Base-by-base conservation (phyloP, 1,140 invertebrate genomes). In the Aradophagus sp. region DNA sequence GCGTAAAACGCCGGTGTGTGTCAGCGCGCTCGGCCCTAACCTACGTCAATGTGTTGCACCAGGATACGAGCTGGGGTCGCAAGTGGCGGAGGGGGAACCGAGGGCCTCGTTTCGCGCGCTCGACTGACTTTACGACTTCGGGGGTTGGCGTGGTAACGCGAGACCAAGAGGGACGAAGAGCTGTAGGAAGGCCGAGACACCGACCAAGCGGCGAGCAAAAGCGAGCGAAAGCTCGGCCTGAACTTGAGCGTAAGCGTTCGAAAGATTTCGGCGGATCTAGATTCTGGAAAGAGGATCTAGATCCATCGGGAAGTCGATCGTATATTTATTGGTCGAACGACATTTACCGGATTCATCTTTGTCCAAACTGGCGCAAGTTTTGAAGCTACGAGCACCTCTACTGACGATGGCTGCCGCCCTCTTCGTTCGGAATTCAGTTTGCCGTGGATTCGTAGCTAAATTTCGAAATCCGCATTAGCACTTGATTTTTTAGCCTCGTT, bases 51-150 rank as follows among this genome's bases (percentile, higher is more conserved):
- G 26, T 19, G 41, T 26, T n/a, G 20, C 20, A 23, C 20, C 4
- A 4, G 8, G 20, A 23, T 8, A 23, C n/a, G 20, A 50, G 45
- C 36, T 34, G 4, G 2, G 23, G n/a, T 23, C 45, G 48, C 14
- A 13, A 34, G 4, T 23, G 17, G 20, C 23, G 16, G 15, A 23
- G 8, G 15, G 15, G 39, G 20, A 34, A 52, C 35, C 38, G 35
- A 29, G 48, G 23, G 27, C 44, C 74, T 74, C 75, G 73, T 78
- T 69, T 73, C 70, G 65, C 77, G 61, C 78, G 79, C 77, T 76
- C 72, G 76, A 63, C 79, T 83, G 80, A 83, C 75, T 83, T 83
- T 83, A 83, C 76, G 81, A 80, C 76, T 76, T 79, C 76, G 42
- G 42, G 20, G 80, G 76, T 53, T 73, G 62, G 62, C 62, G 58